Conservation (phyloP, 1,140 invertebrate genomes). For the Drosophila nebulosa region DNA sequence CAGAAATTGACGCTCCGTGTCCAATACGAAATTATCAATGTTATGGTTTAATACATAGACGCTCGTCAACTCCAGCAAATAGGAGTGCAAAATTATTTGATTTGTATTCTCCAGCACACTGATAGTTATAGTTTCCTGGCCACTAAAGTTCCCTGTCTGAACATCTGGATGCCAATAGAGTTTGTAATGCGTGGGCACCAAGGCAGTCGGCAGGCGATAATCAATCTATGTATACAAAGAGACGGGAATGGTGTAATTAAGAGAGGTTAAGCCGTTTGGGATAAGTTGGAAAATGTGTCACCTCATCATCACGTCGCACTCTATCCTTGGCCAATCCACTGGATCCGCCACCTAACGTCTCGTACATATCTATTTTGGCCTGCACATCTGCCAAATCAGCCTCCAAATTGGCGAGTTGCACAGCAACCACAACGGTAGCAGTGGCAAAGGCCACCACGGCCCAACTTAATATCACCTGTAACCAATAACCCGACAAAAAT, state of each 20-base stretch:
- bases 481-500: slow-evolving; percentile 16
- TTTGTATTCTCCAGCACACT: slow-evolving; percentile 82
- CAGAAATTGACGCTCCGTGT: slow-evolving; percentile 58
- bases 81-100: slow-evolving; percentile 87
- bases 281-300: not conserved
- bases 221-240: slow-evolving; percentile 41
- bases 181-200: slow-evolving; percentile 88
- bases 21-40: slow-evolving; percentile 43
- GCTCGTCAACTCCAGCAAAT: slow-evolving; percentile 68
- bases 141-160: slow-evolving; percentile 85
- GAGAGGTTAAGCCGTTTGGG: not conserved
- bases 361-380: slow-evolving; percentile 49
- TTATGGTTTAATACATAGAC: slow-evolving; percentile 41
- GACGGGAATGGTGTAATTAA: not conserved
- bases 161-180: slow-evolving; percentile 89
- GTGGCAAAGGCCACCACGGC: slow-evolving; percentile 71
- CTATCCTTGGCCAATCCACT: not conserved
- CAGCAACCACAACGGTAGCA: slow-evolving; percentile 78
- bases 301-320: slow-evolving; percentile 21
- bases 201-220: slow-evolving; percentile 85
- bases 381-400: slow-evolving; percentile 48
- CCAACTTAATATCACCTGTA: slow-evolving; percentile 40
- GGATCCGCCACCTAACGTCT: not conserved
- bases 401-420: slow-evolving; percentile 46
- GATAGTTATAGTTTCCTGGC: slow-evolving; percentile 87